A percentile compares a stretch with the other conserved stretches of the same genome.
Evolutionary conservation across 2,113 vertebrate genomes (phyloP).

Genomic region (Peromyscus californicus): DNA sequence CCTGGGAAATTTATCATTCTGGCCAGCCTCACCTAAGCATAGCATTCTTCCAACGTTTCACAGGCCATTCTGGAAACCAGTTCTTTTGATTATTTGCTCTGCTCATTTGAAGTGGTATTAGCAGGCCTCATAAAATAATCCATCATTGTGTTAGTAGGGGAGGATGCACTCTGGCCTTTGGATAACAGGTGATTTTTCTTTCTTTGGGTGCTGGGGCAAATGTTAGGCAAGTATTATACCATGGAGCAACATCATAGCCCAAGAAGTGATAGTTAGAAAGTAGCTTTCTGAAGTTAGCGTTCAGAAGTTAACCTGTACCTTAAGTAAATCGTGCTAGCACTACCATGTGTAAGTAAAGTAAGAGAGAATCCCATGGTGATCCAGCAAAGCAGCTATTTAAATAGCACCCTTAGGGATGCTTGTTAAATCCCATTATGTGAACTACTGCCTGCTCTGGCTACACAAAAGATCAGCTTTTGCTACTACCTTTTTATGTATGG

Average conservation of each 20-base stretch:
- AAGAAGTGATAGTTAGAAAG: neutral
- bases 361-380: neutral
- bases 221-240: neutral
- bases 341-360: slow-evolving; percentile 31
- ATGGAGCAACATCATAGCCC: neutral
- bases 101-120: slow-evolving; percentile 40
- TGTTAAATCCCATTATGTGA: slow-evolving; percentile 39
- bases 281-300: slow-evolving; percentile 58
- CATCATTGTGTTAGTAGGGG: slow-evolving; percentile 47
- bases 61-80: neutral
- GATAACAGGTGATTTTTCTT: slow-evolving; percentile 43
- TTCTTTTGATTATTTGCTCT: slow-evolving; percentile 44
- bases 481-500: slow-evolving; percentile 28
- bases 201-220: neutral
- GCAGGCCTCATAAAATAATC: slow-evolving; percentile 58
- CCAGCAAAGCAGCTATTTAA: slow-evolving; percentile 54
- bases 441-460: slow-evolving; percentile 30
- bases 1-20: slow-evolving; percentile 16
- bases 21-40: slow-evolving; percentile 34
- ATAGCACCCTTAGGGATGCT: neutral
- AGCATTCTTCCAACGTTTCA: slow-evolving; percentile 13
- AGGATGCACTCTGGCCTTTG: slow-evolving; percentile 27
- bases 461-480: slow-evolving; percentile 51
- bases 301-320: slow-evolving; percentile 1
- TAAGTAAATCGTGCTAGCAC: neutral